These are phyloP conservation scores for Ormia ochracea DNA, from an alignment of 2,888 invertebrate species.

Conservation along the genomic window DNA sequence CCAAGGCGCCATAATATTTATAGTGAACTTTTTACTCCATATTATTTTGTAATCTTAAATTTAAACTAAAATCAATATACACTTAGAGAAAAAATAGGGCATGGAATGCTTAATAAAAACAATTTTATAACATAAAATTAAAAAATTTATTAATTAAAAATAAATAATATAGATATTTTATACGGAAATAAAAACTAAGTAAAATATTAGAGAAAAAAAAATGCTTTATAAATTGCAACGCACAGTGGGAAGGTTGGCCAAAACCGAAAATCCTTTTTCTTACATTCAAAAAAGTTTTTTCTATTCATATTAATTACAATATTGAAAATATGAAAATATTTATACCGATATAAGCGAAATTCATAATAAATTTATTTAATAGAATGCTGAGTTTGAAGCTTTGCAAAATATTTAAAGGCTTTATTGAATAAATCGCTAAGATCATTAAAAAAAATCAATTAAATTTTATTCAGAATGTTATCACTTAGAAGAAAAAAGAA, in stretches of 20 bases:
- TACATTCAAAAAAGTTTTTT: too few relatives aligned
- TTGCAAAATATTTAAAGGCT: too few relatives aligned
- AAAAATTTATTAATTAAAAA: conserved; percentile 33
- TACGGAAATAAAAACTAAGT: conserved; percentile 2
- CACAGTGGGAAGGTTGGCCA: conserved; percentile 14
- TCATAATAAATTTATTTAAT: too few relatives aligned
- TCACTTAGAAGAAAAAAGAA: too few relatives aligned
- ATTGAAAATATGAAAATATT: too few relatives aligned
- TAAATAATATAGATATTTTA: conserved; percentile 42
- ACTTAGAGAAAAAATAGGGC: conserved; percentile 44
- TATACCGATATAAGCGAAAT: too few relatives aligned
- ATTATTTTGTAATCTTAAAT: conserved; percentile 46
- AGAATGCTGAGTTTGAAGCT: too few relatives aligned
- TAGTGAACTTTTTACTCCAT: conserved; percentile 32
- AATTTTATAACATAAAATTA: not conserved
- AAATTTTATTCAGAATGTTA: too few relatives aligned
- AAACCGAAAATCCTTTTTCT: not conserved
- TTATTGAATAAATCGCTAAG: too few relatives aligned
- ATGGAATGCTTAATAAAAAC: conserved; percentile 57
- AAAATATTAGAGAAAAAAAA: not conserved
- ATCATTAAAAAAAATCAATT: too few relatives aligned
- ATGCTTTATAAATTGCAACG: not conserved
- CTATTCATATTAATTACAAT: too few relatives aligned
- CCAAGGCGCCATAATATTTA: conserved; percentile 53
- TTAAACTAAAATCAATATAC: conserved; percentile 9